Evolutionary conservation across 2,888 invertebrate species (phyloP), one percentile per base, ranked within the genome.

Genomic region (Apoda limacodes): DNA sequence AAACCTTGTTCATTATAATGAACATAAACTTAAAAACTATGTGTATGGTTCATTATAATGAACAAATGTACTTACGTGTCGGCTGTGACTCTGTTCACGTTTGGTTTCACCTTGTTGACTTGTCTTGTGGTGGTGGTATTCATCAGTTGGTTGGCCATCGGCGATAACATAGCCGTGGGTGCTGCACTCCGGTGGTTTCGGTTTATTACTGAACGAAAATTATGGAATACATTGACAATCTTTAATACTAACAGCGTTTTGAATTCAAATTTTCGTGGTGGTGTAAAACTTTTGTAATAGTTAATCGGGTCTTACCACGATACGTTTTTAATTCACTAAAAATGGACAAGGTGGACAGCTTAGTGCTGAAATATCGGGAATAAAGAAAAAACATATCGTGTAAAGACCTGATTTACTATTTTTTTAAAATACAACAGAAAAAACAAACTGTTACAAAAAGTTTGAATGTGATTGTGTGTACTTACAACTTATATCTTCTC

Each of bases 101-200:
- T 93, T 25, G 93, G 93, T 66, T 93, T 93, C 53, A 93, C 92
- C 71, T 93, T 93, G 82, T 92, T 93, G 62, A 93, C 91, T 72
- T 93, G 92, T 59, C 93, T 88, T 46, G 89, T 87, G 2, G 82
- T 88, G 28, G 87, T 85, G 23, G 88, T 90, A 63, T 90, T 90
- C 67, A 88, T 86, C 55, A 88, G 82, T 50, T 85, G 86, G 47
- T 84, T 85, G 42, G 84, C 84, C 64, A 88, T 84, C 26, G 83
- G 84, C 5, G 88, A 87, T 41, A 85, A 63, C 32, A 88, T 74
- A 39, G 89, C 86, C 52, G 85, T 85, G 13, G 85, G 80, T 33
- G 87, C 84, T 43, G 88, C 88, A 60, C 86, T 89, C 45, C 92
- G 85, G 57, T 89, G 90, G 64, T 91, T 91, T 43, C 92, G 85